Base-by-base conservation (phyloP, 2,113 vertebrate genomes). In the Peucedramus taeniatus region DNA sequence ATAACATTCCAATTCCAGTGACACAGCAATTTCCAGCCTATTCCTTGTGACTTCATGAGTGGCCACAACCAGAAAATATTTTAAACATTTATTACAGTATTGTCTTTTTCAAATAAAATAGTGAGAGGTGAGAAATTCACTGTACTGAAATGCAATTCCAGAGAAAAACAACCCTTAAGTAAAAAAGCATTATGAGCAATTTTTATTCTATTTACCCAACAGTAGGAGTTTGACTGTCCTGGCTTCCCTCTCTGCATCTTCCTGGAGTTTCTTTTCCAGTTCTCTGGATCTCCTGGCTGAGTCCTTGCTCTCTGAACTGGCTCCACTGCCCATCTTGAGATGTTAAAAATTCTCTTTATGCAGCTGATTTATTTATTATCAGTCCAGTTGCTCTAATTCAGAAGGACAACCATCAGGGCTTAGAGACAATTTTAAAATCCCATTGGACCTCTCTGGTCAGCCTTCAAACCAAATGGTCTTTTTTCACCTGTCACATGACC, bases 251-350 rank as follows among this genome's bases (percentile, higher is more conserved):
- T 97, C 97, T 40, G 98, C 98, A 81, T 98, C 98, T 94, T 98
- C 97, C 60, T 98, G 98, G 42, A 98, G 98, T 70, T 97, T 98
- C 91, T 97, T 98, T 92, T 98, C 98, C 89, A 98, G 87, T 87
- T 98, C 98, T 66, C 89, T 98, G 68, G 98, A 98, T 85, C 98
- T 97, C 75, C 82, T 98, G 90, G 97, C 96, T 0, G 92, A 98
- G 50, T 98, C 97, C 45, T 98, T 98, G 91, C 96, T 97, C 72
- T 98, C 98, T 6, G 98, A 96, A 64, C 98, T 98, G 60, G 97
- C 90, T 92, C 97, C 94, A 4, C 85, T 97, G 51, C 98, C 98
- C 98, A 98, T 98, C 50, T 56, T 69, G 54, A 86, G 47, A 9
- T 15, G 19, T 28, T 69, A 53, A 71, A 61, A 50, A 15, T 71